A percentile compares a stretch with the other conserved stretches of the same genome.
phyloP scores from a whole-genome alignment of 2,113 vertebrate species.

The Chinchilla lanigera region DNA sequence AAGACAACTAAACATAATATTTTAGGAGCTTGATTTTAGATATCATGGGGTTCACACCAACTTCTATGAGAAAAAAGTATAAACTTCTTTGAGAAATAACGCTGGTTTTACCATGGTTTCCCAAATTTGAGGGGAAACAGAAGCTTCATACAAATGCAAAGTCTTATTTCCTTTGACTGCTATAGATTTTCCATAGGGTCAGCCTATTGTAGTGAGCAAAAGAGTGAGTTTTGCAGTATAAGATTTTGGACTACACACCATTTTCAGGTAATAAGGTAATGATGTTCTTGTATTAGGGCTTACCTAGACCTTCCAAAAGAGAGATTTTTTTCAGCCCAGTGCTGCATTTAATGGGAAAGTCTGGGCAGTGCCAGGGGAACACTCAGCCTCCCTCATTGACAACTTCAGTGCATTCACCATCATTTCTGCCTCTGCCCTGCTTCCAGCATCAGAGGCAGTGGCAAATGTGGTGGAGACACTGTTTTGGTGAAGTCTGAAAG shows the following conservation, averaged over 20 bases:
- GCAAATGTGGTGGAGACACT: accelerated
- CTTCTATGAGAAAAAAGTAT: neutral
- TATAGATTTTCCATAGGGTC: neutral
- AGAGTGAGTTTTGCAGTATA: neutral
- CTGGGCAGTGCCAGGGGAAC: neutral
- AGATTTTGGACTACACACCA: neutral
- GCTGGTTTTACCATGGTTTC: neutral
- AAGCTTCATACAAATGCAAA: neutral
- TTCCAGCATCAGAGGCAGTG: accelerated
- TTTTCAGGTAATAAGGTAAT: neutral
- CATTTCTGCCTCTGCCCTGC: accelerated
- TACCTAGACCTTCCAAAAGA: neutral
- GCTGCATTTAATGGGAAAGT: neutral
- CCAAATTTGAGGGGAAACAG: neutral
- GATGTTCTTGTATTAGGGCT: neutral
- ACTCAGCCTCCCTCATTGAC: accelerated
- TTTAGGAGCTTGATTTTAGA: neutral
- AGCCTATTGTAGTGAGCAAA: accelerated
- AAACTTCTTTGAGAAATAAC: neutral
- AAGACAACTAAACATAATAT: neutral
- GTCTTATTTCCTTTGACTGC: accelerated
- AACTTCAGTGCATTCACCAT: neutral
- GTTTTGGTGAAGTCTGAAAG: neutral
- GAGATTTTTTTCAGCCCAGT: neutral
- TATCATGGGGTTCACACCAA: neutral